Base-by-base conservation (phyloP, 1,140 invertebrate genomes). In the Battus philenor region DNA sequence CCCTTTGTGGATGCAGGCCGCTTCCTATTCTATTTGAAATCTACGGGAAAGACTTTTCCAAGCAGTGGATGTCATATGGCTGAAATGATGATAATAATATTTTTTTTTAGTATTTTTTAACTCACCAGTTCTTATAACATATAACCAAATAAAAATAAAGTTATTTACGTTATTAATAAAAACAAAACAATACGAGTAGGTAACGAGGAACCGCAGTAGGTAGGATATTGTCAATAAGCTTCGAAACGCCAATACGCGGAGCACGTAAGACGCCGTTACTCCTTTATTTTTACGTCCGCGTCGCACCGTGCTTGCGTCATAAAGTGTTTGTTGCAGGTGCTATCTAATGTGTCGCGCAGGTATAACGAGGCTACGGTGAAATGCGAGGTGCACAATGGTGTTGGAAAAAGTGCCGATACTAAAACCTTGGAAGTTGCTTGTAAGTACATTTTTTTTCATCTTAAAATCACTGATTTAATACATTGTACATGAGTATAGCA, bases 361-460 rank as follows among this genome's bases (percentile, higher is more conserved):
- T 89, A 93, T 65, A 95, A 98, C 85, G 93, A 95, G 60, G 92
- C 94, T 12, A 93, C 93, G 20, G 92, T 98, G 51, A 95, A 95
- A 65, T 98, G 97, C 84, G 95, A 97, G 82, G 96, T 96, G n/a
- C 90, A 92, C 68, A 98, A 98, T 86, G 87, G 90, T 0, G 94
- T 98, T 2, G 97, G 96, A 2, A 95, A 94, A 53, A 95, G 94
- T 68, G 93, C 95, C 72, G 93, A 95, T 66, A 94, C 93, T 17
- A 92, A 95, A 80, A 94, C 92, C 0, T 75, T 98, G 53, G 93
- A 96, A 83, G 93, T 98, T 32, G 91, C 92, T 59, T 97, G 95
- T 97, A 89, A 94, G 94, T 92, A 39, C n/a, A n/a, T n/a, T n/a
- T n/a, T n/a, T n/a, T n/a, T n/a, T n/a, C n/a, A n/a, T n/a, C n/a